Evolutionary conservation across 1,140 invertebrate species (phyloP).

Genomic region (Neodiprion pinetum): DNA sequence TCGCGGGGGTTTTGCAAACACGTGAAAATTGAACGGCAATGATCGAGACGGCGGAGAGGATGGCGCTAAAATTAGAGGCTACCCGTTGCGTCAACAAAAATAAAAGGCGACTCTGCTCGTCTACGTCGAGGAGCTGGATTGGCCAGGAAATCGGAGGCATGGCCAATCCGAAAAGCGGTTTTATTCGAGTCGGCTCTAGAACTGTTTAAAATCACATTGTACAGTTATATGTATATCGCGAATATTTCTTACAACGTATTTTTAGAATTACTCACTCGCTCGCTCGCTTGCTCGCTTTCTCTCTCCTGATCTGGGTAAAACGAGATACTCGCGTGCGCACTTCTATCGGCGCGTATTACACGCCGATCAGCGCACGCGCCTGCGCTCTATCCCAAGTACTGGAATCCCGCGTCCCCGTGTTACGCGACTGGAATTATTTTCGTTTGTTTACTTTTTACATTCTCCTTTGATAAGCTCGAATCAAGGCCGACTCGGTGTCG

Average conservation of each 20-base stretch:
- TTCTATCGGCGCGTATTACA: too few relatives aligned
- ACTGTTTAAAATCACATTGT: neutral
- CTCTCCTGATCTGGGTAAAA: neutral
- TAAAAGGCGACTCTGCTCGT: constrained; percentile 38
- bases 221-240: neutral
- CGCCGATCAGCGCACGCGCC: too few relatives aligned
- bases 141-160: neutral
- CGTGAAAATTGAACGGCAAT: neutral
- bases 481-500: too few relatives aligned
- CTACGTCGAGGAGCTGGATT: constrained; percentile 10
- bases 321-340: neutral
- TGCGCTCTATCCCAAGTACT: too few relatives aligned
- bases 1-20: neutral
- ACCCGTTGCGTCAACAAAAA: constrained; percentile 41
- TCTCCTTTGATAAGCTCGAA: too few relatives aligned
- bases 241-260: constrained; percentile 12
- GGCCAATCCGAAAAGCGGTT: constrained; percentile 11
- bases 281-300: neutral
- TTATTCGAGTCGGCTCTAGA: constrained; percentile 6
- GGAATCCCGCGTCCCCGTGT: too few relatives aligned
- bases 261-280: neutral
- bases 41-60: neutral
- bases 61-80: constrained; percentile 43
- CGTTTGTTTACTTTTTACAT: too few relatives aligned
- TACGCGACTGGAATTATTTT: too few relatives aligned